phyloP scores from a whole-genome alignment of 2,797 vertebrate genomes.

The Parambassis ranga region DNA sequence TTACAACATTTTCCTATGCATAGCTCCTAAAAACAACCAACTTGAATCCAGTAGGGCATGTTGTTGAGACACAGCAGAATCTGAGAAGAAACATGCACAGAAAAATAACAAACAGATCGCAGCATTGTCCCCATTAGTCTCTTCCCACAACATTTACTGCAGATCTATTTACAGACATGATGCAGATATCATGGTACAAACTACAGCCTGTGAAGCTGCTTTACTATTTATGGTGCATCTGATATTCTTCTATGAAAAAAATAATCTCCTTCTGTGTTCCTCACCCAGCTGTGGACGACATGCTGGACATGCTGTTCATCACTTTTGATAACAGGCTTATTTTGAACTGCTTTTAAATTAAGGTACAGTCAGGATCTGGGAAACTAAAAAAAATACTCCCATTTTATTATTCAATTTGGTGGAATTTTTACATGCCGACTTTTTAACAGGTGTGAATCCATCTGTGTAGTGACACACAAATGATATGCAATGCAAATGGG shows the following conservation, averaged over 20 bases:
- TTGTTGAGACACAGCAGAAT: too few relatives aligned
- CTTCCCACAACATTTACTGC: neutral
- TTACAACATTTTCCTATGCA: too few relatives aligned
- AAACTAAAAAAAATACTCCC: neutral
- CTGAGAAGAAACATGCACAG: too few relatives aligned
- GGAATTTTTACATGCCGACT: neutral
- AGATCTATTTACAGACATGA: neutral
- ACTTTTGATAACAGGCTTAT: neutral
- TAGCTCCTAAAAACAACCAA: too few relatives aligned
- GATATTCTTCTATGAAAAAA: too few relatives aligned
- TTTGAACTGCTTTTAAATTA: neutral
- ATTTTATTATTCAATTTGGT: neutral
- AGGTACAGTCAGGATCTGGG: neutral
- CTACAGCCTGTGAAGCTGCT: neutral
- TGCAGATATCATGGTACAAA: neutral
- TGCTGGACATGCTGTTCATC: neutral
- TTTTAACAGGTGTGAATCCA: neutral
- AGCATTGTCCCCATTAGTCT: too few relatives aligned
- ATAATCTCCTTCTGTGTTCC: neutral
- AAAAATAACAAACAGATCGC: too few relatives aligned
- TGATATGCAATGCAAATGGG: constrained; percentile 22
- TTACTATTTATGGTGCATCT: neutral
- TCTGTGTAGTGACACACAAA: neutral
- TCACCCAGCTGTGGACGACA: neutral
- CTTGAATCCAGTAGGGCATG: too few relatives aligned